Evolutionary conservation across 2,113 vertebrate genomes (phyloP).

Genomic region (Nannospalax galili): DNA sequence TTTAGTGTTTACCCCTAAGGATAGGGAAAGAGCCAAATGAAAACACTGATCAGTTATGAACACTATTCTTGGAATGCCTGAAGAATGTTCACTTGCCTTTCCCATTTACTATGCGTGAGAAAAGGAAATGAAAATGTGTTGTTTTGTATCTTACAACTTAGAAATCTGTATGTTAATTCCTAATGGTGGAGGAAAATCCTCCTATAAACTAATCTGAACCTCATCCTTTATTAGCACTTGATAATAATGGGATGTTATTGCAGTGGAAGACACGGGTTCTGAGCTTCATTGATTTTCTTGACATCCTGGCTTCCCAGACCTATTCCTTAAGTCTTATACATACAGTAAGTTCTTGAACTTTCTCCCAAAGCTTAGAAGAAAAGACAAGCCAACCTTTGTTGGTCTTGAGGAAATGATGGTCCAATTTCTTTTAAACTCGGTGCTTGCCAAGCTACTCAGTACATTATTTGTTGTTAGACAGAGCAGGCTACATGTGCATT

Average conservation of each 20-base stretch:
- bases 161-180: conserved; percentile 42
- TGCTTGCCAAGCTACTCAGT: neutral
- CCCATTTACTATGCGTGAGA: neutral
- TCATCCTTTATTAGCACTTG: conserved; percentile 55
- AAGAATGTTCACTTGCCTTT: conserved; percentile 58
- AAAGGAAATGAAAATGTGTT: conserved; percentile 51
- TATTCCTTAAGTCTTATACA: conserved; percentile 5
- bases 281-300: conserved; percentile 36
- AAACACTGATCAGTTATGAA: conserved; percentile 64
- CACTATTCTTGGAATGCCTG: conserved; percentile 52
- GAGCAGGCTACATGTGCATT: neutral
- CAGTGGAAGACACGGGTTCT: neutral
- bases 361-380: conserved; percentile 24
- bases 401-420: conserved; percentile 10
- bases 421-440: conserved; percentile 27
- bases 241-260: conserved; percentile 15
- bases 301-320: conserved; percentile 38
- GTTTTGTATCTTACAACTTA: conserved; percentile 8
- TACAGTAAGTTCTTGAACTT: conserved; percentile 2
- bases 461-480: conserved; percentile 5
- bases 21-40: conserved; percentile 65
- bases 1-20: conserved; percentile 69
- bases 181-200: neutral
- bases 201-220: neutral
- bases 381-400: neutral